Conservation (phyloP, 2,797 vertebrate genomes). For the Kryptopterus vitreolus region DNA sequence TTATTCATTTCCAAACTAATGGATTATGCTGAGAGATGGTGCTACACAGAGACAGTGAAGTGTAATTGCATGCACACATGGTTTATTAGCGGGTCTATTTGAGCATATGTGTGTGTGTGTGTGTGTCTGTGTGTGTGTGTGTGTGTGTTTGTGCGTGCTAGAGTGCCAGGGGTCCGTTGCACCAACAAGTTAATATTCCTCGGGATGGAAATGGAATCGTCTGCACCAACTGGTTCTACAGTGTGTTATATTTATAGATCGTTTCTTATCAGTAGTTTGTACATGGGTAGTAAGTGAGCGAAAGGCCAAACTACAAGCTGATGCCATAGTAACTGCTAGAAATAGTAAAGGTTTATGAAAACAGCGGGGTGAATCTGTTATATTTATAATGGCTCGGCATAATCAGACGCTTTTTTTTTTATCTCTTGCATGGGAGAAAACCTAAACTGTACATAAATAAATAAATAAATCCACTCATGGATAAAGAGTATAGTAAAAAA, state of each 20-base stretch:
- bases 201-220: not conserved
- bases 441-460: not conserved
- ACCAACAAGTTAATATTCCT: conserved; percentile 17
- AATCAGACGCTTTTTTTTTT: not conserved
- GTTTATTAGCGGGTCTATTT: conserved; percentile 41
- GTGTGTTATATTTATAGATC: not conserved
- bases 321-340: not conserved
- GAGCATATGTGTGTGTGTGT: conserved; percentile 38
- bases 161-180: conserved; percentile 10
- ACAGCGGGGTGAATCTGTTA: not conserved
- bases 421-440: not conserved
- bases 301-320: not conserved
- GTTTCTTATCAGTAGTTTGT: not conserved
- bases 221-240: not conserved
- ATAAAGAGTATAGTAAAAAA: not conserved
- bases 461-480: not conserved
- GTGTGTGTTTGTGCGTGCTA: not conserved
- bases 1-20: conserved; percentile 67
- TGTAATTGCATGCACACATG: conserved; percentile 69
- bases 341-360: not conserved
- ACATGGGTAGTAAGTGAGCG: not conserved
- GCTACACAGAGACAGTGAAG: conserved; percentile 59
- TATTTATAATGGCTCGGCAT: not conserved
- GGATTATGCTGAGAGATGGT: conserved; percentile 54
- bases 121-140: conserved; percentile 25